Evolutionary conservation across 2,113 vertebrate species (phyloP).

Genomic region (Gulo gulo): DNA sequence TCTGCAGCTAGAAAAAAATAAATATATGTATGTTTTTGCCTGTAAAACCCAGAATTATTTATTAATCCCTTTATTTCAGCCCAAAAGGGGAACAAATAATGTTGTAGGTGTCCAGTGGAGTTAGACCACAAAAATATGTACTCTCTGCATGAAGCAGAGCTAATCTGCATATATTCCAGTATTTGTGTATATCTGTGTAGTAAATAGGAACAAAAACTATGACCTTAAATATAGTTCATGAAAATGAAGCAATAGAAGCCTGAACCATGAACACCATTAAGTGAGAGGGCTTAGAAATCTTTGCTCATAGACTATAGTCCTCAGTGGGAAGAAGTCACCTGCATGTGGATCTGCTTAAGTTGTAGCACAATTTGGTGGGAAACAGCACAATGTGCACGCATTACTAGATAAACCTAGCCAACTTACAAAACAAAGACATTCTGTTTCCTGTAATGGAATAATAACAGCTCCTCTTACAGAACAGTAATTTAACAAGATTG

Average conservation of each 20-base stretch:
- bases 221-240: neutral
- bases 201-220: neutral
- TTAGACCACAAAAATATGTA: neutral
- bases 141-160: neutral
- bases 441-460: neutral
- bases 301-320: neutral
- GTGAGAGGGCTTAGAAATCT: neutral
- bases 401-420: neutral
- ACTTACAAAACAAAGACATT: neutral
- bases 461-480: neutral
- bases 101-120: neutral
- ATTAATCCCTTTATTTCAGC: neutral
- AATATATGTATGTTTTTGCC: neutral
- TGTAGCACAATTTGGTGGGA: neutral
- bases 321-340: neutral
- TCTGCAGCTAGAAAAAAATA: neutral
- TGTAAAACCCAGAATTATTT: neutral
- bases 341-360: neutral
- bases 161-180: neutral
- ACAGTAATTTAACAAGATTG: neutral
- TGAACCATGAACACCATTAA: neutral
- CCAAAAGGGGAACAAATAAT: neutral
- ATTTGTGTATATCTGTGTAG: neutral
- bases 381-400: neutral
- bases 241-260: neutral